A percentile compares a stretch with the other conserved stretches of the same genome.
These are phyloP conservation scores for Metridium senile DNA, from an alignment of 92 coral and sea anemone genomes.

Conservation along the genomic window DNA sequence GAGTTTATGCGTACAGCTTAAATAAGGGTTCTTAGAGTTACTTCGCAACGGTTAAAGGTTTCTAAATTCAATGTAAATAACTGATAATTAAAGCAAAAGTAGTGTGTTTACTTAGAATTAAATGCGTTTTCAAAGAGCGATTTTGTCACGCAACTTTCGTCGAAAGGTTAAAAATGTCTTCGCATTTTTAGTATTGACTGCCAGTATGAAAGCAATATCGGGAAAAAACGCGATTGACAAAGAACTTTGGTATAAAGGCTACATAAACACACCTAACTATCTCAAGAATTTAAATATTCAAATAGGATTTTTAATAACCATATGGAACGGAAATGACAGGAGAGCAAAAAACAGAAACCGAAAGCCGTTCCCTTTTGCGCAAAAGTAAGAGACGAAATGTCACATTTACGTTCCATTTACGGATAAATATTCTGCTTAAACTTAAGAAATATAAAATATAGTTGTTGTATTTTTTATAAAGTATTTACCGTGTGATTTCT, in stretches of 20 bases:
- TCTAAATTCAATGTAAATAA: too few species aligned
- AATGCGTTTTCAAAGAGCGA: too few species aligned
- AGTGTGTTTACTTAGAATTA: too few species aligned
- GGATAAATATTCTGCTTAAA: neutral
- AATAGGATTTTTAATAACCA: neutral
- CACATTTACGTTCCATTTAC: neutral
- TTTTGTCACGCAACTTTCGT: neutral
- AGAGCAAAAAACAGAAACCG: neutral
- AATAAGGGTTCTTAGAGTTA: too few species aligned
- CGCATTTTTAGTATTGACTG: too few species aligned
- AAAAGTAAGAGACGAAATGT: neutral
- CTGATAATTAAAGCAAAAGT: too few species aligned
- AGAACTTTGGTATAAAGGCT: neutral
- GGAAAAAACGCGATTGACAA: neutral
- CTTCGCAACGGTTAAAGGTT: too few species aligned
- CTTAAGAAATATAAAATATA: neutral
- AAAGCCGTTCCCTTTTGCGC: slow-evolving; percentile 6
- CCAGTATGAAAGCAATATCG: neutral
- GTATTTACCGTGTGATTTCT: slow-evolving; percentile 74
- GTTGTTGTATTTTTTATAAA: neutral
- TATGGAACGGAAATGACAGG: slow-evolving; percentile 5
- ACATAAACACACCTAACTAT: neutral
- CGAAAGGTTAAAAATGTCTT: neutral
- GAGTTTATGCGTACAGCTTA: too few species aligned
- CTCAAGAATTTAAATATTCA: neutral